Base-by-base conservation (phyloP, 2,888 invertebrate species). In the Limnephilus lunatus region DNA sequence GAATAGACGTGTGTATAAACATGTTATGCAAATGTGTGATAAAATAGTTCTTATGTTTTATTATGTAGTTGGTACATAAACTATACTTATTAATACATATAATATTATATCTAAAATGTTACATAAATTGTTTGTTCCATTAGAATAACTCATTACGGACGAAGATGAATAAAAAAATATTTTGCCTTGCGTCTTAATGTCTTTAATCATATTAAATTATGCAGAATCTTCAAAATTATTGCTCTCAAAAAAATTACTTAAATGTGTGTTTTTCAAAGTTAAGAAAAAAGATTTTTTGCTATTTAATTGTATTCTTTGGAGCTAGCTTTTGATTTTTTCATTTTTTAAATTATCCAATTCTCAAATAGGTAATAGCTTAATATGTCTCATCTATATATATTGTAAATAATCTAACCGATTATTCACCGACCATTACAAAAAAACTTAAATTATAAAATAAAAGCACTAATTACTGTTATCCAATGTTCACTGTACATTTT, bases 381-480 rank as follows among this genome's bases (percentile, higher is more conserved):
- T 68, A 68, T 25, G 9, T 68, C 68, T 25, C 68, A 68, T 25
- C 25, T 68, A 7, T 68, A 68, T 25, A 68, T 68, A 68, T 25
- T 68, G 68, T 68, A 68, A 68, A 68, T 68, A 68, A 68, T 68
- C 68, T n/a, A n/a, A 68, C 68, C 68, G 68, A 83, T 35, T 83
- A 83, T 83, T 83, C 83, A 83, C 83, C 35, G 83, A 83, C 83
- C 83, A 82, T 82, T 82, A 15, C 32, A 14, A 82, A 12, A 32
- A 83, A 35, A 83, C 15, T 35, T 83, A 83, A 35, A 83, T 25
- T 15, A 32, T 35, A 25, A 32, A n/a, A 31, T 9, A 35, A 35
- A 83, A 39, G 83, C 83, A 83, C 83, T 83, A 83, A 83, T 35
- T 83, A 83, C 4, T 83, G 35, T 83, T 83, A 83, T 83, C 32